A percentile compares a stretch with the other conserved stretches of the same genome.
These are phyloP conservation scores for Ariolimax columbianus DNA, from an alignment of 2,888 invertebrate species.

Conservation along the genomic window DNA sequence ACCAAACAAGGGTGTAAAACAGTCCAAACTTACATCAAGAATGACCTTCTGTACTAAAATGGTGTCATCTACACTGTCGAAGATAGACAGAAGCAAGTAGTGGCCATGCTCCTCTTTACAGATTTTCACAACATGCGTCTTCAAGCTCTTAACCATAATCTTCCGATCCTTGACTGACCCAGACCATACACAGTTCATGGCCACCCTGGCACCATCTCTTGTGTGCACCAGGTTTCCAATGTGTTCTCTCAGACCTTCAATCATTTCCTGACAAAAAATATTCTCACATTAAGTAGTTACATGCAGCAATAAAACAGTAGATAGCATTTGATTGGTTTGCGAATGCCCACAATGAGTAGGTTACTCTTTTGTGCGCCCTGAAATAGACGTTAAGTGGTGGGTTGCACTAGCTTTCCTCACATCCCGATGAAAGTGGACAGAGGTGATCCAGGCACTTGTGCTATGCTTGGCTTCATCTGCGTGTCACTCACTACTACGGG, in stretches of 20 bases:
- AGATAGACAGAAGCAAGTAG: constrained; percentile 87
- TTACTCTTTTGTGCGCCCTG: no score
- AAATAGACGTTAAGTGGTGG: no score
- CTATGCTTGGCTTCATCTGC: no score
- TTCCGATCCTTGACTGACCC: constrained; percentile 84
- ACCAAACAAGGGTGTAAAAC: background rate
- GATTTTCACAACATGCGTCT: constrained; percentile 88
- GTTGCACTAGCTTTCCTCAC: no score
- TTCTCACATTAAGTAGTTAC: background rate
- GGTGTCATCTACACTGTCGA: constrained; percentile 94
- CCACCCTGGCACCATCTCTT: constrained; percentile 88
- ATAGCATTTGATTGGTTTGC: no score
- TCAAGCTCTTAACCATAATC: constrained; percentile 90
- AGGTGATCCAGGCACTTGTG: no score
- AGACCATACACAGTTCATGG: constrained; percentile 91
- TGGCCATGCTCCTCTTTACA: constrained; percentile 93
- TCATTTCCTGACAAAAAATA: constrained; percentile 83
- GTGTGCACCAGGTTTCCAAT: constrained; percentile 86
- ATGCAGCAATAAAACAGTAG: no score
- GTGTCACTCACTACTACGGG: no score
- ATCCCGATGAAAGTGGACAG: no score
- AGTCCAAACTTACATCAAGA: constrained; percentile 76
- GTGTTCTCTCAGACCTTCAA: constrained; percentile 85
- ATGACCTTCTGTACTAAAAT: constrained; percentile 90
- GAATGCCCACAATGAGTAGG: no score